phyloP scores from a whole-genome alignment of 2,888 invertebrate species.

The Drepanosiphum platanoidis region DNA sequence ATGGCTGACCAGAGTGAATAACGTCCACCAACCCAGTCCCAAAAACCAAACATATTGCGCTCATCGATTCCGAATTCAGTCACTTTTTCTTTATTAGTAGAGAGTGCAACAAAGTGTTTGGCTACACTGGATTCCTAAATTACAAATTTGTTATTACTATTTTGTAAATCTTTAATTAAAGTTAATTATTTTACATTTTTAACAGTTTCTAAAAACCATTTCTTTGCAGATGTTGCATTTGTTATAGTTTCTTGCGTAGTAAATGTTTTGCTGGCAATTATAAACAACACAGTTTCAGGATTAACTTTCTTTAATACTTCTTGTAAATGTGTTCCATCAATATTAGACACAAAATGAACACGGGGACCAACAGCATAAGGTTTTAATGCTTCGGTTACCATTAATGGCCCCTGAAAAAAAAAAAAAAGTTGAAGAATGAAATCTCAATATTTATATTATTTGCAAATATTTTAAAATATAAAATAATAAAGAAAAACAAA shows the following conservation, averaged over 20 bases:
- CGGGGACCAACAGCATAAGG: constrained; percentile 87
- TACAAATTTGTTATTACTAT: constrained; percentile 1
- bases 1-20: constrained; percentile 99
- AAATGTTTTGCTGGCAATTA: constrained; percentile 99
- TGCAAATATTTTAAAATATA: neutral
- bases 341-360: constrained; percentile 97
- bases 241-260: constrained; percentile 99
- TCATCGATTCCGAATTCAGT: constrained; percentile 96
- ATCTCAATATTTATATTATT: neutral
- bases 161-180: constrained; percentile 5
- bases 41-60: constrained; percentile 99
- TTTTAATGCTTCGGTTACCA: constrained; percentile 98
- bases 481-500: neutral
- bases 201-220: constrained; percentile 88
- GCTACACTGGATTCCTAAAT: constrained; percentile 82
- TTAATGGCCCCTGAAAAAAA: constrained; percentile 82
- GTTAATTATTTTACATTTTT: constrained; percentile 77
- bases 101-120: constrained; percentile 97
- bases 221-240: constrained; percentile 97
- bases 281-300: constrained; percentile 95
- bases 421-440: neutral
- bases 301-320: constrained; percentile 89
- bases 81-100: constrained; percentile 94
- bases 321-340: constrained; percentile 98
- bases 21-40: constrained; percentile 99